Percentiles rank a stretch among this genome's conserved stretches.
Conservation (phyloP, 2,888 invertebrate genomes). For the Drosophila lacicola region DNA sequence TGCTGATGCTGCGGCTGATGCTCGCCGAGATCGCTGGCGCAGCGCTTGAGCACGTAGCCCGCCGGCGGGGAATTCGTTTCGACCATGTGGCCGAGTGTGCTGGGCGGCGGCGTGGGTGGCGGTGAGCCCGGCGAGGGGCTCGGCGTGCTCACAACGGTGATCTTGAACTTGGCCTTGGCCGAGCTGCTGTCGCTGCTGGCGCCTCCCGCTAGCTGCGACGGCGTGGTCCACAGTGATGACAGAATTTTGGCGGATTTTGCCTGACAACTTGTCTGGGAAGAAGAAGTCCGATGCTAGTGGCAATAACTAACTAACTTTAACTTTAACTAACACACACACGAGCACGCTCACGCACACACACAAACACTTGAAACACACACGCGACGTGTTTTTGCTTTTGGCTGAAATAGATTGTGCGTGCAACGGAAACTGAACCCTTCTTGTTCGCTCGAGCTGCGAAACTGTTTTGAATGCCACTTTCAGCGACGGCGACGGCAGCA, state of each 20-base stretch:
- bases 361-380: constrained; percentile 29
- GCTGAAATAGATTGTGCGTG: constrained; percentile 24
- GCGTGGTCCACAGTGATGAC: constrained; percentile 85
- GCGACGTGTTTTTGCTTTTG: constrained; percentile 34
- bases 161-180: constrained; percentile 83
- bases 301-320: constrained; percentile 4
- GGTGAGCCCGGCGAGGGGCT: constrained; percentile 81
- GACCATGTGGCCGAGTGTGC: constrained; percentile 74
- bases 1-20: constrained; percentile 68
- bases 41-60: constrained; percentile 82
- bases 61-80: constrained; percentile 81
- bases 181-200: constrained; percentile 53
- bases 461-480: constrained; percentile 79
- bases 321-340: not conserved
- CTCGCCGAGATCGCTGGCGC: constrained; percentile 72
- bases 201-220: constrained; percentile 83
- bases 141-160: constrained; percentile 83
- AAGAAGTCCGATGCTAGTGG: constrained; percentile 1
- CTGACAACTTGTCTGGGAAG: not conserved
- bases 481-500: constrained; percentile 40
- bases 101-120: constrained; percentile 78
- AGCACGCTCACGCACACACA: constrained; percentile 15
- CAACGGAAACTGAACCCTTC: constrained; percentile 75
- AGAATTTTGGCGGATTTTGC: constrained; percentile 82
- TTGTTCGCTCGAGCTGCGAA: constrained; percentile 83